Percentiles rank a stretch among this genome's conserved stretches.
These are phyloP conservation scores for Pegoplata infirma DNA, from an alignment of 2,888 invertebrate species.

Conservation along the genomic window DNA sequence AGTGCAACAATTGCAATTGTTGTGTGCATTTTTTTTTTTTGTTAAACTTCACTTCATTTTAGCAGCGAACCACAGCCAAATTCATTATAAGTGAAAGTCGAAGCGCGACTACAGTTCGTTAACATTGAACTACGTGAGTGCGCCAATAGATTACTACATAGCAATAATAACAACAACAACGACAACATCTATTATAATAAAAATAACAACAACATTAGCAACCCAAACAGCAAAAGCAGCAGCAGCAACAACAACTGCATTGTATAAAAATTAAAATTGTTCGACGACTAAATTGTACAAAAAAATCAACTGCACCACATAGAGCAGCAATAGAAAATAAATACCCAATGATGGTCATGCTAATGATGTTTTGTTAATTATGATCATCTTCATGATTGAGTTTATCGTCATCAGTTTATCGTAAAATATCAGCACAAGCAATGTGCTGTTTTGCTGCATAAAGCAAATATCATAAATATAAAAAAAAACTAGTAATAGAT, in stretches of 20 bases:
- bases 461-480: neutral
- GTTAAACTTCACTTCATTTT: slow-evolving; percentile 61
- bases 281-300: slow-evolving; percentile 15
- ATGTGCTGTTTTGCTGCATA: slow-evolving; percentile 25
- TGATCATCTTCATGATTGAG: slow-evolving; percentile 10
- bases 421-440: slow-evolving; percentile 4
- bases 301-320: too few species aligned
- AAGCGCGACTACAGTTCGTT: slow-evolving; percentile 72
- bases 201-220: slow-evolving; percentile 54
- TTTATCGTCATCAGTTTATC: slow-evolving; percentile 1
- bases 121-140: slow-evolving; percentile 76
- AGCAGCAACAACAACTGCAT: slow-evolving; percentile 28
- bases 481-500: too few species aligned
- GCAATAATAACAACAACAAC: slow-evolving; percentile 35
- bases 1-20: slow-evolving; percentile 47
- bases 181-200: slow-evolving; percentile 43
- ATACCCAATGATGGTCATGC: slow-evolving; percentile 6
- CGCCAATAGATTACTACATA: slow-evolving; percentile 58
- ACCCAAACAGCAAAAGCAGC: slow-evolving; percentile 33
- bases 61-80: slow-evolving; percentile 71
- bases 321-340: slow-evolving; percentile 7
- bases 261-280: slow-evolving; percentile 14
- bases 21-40: slow-evolving; percentile 19
- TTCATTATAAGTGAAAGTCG: slow-evolving; percentile 77
- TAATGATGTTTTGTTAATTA: slow-evolving; percentile 33